phyloP scores from a whole-genome alignment of 2,797 vertebrate species.

The Sebastes hubbsi region DNA sequence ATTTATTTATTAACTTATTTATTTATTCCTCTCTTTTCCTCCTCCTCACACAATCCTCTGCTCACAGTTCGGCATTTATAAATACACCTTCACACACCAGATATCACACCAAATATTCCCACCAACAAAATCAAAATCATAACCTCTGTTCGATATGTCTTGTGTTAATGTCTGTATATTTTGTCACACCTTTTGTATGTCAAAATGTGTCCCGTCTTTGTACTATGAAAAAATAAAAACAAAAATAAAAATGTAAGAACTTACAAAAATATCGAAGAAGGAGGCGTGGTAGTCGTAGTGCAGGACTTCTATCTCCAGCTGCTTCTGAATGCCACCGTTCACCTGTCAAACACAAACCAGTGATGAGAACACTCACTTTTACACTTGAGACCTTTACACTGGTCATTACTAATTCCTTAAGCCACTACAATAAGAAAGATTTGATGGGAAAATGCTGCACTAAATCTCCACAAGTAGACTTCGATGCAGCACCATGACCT shows the following conservation, averaged over 20 bases:
- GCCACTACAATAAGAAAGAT: neutral
- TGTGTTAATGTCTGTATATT: neutral
- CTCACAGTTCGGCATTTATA: neutral
- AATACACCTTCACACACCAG: neutral
- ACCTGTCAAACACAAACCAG: slow-evolving; percentile 76
- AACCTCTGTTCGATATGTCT: neutral
- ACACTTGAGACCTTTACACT: neutral
- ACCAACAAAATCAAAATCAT: neutral
- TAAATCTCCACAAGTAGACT: neutral
- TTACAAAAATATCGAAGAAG: slow-evolving; percentile 99
- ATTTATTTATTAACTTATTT: neutral
- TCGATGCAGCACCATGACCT: neutral
- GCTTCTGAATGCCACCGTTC: slow-evolving; percentile 88
- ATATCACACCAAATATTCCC: too few species aligned
- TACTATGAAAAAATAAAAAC: neutral
- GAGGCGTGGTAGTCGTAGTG: slow-evolving; percentile 92
- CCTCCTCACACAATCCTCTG: neutral
- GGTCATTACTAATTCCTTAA: neutral
- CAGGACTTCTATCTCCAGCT: slow-evolving; percentile 89
- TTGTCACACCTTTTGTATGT: neutral
- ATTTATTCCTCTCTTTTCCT: neutral
- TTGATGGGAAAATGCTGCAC: neutral
- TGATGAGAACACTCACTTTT: neutral
- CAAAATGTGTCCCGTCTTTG: too few species aligned
- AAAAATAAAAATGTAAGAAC: slow-evolving; percentile 48